These are phyloP conservation scores for Mohoua ochrocephala DNA, from an alignment of 2,113 vertebrate genomes.

Conservation along the genomic window DNA sequence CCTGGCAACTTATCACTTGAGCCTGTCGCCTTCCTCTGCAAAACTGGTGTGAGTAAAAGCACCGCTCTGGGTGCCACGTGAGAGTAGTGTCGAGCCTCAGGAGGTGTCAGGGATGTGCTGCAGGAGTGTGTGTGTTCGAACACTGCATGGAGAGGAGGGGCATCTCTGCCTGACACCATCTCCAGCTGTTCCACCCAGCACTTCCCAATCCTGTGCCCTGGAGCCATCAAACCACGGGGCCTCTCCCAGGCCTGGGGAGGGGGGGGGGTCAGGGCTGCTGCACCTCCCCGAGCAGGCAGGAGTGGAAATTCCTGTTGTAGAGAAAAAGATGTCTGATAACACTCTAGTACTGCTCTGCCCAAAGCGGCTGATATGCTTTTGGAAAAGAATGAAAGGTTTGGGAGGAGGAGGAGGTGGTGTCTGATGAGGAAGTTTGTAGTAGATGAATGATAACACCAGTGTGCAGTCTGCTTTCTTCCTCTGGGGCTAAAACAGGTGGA, in stretches of 20 bases:
- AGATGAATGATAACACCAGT: neutral
- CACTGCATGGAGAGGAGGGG: neutral
- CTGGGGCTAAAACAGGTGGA: neutral
- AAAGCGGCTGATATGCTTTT: neutral
- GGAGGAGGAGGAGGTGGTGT: neutral
- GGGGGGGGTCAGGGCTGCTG: neutral
- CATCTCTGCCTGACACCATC: neutral
- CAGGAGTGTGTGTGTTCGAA: neutral
- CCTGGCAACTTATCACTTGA: neutral
- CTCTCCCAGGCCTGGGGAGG: neutral
- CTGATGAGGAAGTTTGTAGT: neutral
- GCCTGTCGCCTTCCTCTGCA: neutral
- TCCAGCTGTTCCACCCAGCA: neutral
- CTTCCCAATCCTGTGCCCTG: neutral
- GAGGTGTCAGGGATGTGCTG: neutral
- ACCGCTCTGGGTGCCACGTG: accelerated
- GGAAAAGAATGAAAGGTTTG: conserved; percentile 3
- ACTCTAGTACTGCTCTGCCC: neutral
- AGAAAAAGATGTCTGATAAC: neutral
- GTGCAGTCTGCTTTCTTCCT: neutral
- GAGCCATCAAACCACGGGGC: neutral
- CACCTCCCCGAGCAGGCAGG: neutral
- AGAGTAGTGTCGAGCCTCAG: neutral
- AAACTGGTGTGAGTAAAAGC: neutral
- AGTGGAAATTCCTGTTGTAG: neutral